Conservation (phyloP, 2,797 vertebrate genomes). For the Acanthopagrus latus region DNA sequence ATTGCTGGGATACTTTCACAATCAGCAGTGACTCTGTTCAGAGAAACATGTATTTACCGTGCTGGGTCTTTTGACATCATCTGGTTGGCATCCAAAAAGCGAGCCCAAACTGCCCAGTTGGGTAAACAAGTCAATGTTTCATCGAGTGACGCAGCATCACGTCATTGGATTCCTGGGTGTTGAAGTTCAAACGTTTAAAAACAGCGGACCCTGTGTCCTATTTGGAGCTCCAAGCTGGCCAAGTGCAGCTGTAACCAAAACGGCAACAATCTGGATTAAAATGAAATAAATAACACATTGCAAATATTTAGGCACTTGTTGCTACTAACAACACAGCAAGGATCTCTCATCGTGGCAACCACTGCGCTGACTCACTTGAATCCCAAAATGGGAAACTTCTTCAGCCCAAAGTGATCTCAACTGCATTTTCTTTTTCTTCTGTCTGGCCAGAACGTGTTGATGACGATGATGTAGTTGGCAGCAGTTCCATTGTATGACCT, state of each 20-base stretch:
- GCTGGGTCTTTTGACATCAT: not conserved
- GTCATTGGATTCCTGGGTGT: not conserved
- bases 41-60: not conserved
- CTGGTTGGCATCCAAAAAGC: not conserved
- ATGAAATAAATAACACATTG: constrained; percentile 49
- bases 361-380: constrained; percentile 48
- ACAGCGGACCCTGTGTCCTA: not conserved
- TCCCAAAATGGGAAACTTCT: constrained; percentile 37
- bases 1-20: too few relatives aligned
- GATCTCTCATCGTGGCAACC: constrained; percentile 49
- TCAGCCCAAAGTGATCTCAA: constrained; percentile 20
- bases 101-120: too few relatives aligned
- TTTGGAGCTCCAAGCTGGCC: not conserved
- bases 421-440: constrained; percentile 9
- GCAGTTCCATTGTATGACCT: constrained; percentile 45
- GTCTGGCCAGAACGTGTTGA: constrained; percentile 34
- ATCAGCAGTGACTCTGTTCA: not conserved
- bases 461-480: constrained; percentile 48
- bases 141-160: not conserved
- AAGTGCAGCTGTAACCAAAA: constrained; percentile 18
- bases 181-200: constrained; percentile 14
- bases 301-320: constrained; percentile 70
- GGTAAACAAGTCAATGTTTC: not conserved
- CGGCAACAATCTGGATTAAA: constrained; percentile 40
- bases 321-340: constrained; percentile 65